Evolutionary conservation across 2,113 vertebrate species (phyloP).

Genomic region (Craseonycteris thonglongyai): DNA sequence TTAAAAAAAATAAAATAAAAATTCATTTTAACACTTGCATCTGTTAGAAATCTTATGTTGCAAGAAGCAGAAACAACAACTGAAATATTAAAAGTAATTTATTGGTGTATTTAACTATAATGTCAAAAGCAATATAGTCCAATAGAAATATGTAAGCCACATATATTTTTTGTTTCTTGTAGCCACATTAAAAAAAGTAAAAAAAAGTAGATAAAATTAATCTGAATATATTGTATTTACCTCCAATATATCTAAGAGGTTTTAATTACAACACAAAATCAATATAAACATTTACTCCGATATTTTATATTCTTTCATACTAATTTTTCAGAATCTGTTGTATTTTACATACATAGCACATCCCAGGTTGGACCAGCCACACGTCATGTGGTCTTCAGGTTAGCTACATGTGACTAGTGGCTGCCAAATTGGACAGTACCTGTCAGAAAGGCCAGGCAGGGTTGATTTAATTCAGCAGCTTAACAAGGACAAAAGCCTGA

Average conservation of each 20-base stretch:
- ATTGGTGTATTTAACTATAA: neutral
- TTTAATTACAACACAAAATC: neutral
- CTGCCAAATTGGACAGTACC: neutral
- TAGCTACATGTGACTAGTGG: neutral
- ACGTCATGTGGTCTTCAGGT: neutral
- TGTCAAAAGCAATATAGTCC: neutral
- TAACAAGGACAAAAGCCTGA: accelerated
- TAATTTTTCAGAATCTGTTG: neutral
- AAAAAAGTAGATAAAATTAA: neutral
- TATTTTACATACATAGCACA: neutral
- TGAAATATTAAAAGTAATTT: neutral
- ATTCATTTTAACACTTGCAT: neutral
- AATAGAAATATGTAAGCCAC: neutral
- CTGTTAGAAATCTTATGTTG: neutral
- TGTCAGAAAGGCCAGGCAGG: neutral
- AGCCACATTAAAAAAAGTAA: neutral
- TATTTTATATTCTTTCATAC: neutral
- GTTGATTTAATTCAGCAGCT: neutral
- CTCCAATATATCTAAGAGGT: neutral
- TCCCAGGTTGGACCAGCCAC: neutral
- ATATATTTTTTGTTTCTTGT: neutral
- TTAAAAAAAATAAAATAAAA: no score
- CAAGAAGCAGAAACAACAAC: neutral
- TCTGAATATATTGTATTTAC: neutral
- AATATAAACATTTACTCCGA: neutral